These are phyloP conservation scores for Masticophis lateralis DNA, from an alignment of 2,797 vertebrate genomes.

Conservation along the genomic window DNA sequence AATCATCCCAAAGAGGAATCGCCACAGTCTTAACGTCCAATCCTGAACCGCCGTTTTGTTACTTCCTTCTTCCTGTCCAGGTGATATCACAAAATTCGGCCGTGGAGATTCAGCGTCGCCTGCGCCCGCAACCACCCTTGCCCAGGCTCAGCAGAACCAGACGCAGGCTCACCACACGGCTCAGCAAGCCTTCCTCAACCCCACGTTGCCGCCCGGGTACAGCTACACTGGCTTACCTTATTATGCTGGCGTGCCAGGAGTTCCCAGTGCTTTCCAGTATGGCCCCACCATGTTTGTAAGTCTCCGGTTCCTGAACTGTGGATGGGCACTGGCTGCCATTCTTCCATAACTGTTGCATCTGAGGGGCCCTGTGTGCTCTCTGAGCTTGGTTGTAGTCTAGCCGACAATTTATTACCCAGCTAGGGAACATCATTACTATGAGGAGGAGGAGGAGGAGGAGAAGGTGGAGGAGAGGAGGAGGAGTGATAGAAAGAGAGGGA, in stretches of 20 bases:
- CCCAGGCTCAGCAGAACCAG: conserved; percentile 84
- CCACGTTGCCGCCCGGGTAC: conserved; percentile 89
- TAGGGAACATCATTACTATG: neutral
- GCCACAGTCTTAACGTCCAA: neutral
- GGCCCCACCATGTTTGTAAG: conserved; percentile 93
- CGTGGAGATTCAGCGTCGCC: conserved; percentile 93
- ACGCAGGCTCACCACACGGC: conserved; percentile 88
- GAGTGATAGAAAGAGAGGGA: rapidly evolving
- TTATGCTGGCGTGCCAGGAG: conserved; percentile 84
- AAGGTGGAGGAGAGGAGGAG: no score
- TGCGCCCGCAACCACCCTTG: conserved; percentile 84
- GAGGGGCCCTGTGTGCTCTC: neutral
- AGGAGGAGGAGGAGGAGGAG: no score
- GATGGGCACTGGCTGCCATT: rapidly evolving
- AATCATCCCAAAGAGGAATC: neutral
- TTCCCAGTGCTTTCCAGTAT: conserved; percentile 92
- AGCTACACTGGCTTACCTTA: conserved; percentile 95
- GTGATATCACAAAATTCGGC: conserved; percentile 93
- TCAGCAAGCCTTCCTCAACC: conserved; percentile 94
- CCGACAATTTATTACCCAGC: neutral
- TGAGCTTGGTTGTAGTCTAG: neutral
- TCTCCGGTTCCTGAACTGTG: conserved; percentile 14
- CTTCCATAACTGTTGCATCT: neutral
- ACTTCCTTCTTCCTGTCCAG: conserved; percentile 64
- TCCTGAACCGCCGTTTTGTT: neutral